Base-by-base conservation (phyloP, 2,888 invertebrate genomes). In the Trachelus troglodyta region DNA sequence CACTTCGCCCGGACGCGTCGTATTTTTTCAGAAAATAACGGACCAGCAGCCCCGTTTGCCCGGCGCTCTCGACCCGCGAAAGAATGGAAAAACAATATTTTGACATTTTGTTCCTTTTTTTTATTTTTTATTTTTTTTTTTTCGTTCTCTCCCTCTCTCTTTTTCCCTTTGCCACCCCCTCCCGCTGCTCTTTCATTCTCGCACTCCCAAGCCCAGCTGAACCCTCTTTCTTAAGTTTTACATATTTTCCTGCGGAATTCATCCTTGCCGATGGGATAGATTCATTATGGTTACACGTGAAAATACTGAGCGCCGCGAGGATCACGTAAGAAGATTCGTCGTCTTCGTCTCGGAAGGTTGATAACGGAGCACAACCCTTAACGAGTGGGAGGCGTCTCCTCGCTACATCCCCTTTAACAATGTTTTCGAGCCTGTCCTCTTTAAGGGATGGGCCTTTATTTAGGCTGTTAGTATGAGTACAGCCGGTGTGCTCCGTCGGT, bases 1-100 rank as follows among this genome's bases (percentile, higher is more conserved):
- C 83, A 85, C 83, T 88, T 82, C 82, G 81, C 79, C 78, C 77
- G 30, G 85, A 86, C 86, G 81, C 83, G 81, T 83, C 83, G 88
- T 91, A 90, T 91, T 91, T 91, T 91, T 90, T 91, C 89, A 89
- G 88, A 90, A 91, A 91, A 91, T 90, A 90, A 84, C 79, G 81
- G 71, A 1, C 71, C 79, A 82, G 82, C 79, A 82, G 82, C 81
- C 83, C 83, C 82, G 77, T 81, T 79, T 81, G 75, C 40, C 78
- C 56, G 80, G 79, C 77, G 76, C 77, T 69, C 75, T 75, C 73
- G 74, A 78, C 76, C 77, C 81, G 82, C 85, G 86, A 87, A 91
- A 89, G 90, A 91, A 91, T 91, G 91, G 88, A 90, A 91, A 91
- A 90, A 90, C 89, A 91, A 91, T 91, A 91, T 90, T 91, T 90